Evolutionary conservation across 2,113 vertebrate species (phyloP).

Genomic region (Microcebus griseorufus): DNA sequence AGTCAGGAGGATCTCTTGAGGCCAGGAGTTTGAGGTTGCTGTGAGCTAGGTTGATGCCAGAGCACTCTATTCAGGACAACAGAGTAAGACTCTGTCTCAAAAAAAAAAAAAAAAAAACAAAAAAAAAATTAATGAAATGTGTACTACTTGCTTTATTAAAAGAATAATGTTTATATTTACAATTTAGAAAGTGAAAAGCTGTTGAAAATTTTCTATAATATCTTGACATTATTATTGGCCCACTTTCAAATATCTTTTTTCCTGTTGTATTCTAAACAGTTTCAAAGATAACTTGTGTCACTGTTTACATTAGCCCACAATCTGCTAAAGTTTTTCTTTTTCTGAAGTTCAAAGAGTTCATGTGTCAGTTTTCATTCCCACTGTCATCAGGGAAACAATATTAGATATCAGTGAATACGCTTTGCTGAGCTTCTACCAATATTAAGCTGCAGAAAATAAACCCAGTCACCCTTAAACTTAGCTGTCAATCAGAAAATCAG

Average conservation of each 20-base stretch:
- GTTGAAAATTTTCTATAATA: conserved; percentile 27
- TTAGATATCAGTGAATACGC: conserved; percentile 53
- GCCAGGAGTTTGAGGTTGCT: too few species aligned
- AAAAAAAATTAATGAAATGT: background rate
- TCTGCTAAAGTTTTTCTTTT: conserved; percentile 56
- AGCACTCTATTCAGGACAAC: too few species aligned
- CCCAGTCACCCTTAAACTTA: conserved; percentile 66
- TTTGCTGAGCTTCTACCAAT: conserved; percentile 66
- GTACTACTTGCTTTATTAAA: background rate
- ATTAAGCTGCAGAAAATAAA: conserved; percentile 68
- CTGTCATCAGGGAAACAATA: conserved; percentile 62
- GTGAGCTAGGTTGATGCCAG: too few species aligned
- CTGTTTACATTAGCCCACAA: background rate
- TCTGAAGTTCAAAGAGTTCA: conserved; percentile 8
- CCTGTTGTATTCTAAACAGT: conserved; percentile 40
- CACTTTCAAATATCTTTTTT: conserved; percentile 60
- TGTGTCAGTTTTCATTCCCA: conserved; percentile 63
- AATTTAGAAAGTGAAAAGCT: conserved; percentile 53
- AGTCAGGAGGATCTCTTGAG: too few species aligned
- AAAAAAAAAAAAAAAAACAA: too few species aligned
- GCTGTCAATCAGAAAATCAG: conserved; percentile 76
- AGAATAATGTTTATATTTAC: conserved; percentile 16
- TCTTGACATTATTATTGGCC: conserved; percentile 47
- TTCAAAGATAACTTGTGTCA: background rate
- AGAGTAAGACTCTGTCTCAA: too few species aligned